These are phyloP conservation scores for Petrocephalus sullivani DNA, from an alignment of 2,797 vertebrate species.

Conservation along the genomic window DNA sequence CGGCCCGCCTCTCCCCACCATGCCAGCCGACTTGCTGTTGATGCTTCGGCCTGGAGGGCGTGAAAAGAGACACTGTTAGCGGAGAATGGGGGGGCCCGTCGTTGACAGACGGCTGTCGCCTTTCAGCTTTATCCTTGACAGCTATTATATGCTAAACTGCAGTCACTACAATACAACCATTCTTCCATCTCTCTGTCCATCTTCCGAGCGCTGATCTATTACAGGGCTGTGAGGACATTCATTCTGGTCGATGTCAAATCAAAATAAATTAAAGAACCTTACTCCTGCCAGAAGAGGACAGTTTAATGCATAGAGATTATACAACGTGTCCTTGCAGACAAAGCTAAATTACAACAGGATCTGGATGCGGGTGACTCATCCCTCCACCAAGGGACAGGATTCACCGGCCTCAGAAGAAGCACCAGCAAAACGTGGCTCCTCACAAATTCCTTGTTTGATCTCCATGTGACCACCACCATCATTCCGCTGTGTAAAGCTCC, in stretches of 20 bases:
- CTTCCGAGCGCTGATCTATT: neutral
- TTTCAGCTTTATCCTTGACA: neutral
- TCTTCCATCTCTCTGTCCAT: neutral
- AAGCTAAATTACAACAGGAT: neutral
- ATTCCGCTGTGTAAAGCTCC: constrained; percentile 1
- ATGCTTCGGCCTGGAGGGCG: constrained; percentile 81
- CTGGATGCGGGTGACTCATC: neutral
- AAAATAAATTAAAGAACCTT: constrained; percentile 1
- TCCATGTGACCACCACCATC: constrained; percentile 5
- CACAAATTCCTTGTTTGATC: neutral
- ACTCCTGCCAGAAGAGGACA: neutral
- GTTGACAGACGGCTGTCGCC: neutral
- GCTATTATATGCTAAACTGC: neutral
- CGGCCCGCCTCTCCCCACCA: constrained; percentile 88
- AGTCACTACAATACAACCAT: neutral
- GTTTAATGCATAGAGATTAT: constrained; percentile 3
- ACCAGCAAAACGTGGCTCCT: neutral
- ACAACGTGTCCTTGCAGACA: neutral
- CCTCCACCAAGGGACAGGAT: neutral
- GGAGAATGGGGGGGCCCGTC: neutral
- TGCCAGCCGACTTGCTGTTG: constrained; percentile 91
- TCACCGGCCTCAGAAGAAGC: neutral
- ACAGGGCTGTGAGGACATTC: neutral
- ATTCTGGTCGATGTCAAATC: neutral
- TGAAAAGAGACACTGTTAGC: neutral